Conservation (phyloP, 2,888 invertebrate genomes). For the Fragum whitleyi region DNA sequence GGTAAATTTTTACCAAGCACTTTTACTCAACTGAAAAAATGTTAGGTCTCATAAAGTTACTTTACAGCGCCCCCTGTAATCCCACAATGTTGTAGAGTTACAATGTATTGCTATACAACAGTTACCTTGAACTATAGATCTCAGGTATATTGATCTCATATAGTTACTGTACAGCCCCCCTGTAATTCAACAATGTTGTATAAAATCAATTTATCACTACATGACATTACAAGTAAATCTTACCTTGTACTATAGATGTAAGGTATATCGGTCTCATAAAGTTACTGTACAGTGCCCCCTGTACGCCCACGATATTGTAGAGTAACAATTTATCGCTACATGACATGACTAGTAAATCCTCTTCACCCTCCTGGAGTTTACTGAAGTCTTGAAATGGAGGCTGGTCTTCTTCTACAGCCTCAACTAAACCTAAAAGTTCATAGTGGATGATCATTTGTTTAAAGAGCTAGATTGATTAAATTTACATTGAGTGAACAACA, state of each 20-base stretch:
- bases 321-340: conserved; percentile 82
- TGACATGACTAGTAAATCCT: conserved; percentile 77
- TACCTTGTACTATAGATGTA: conserved; percentile 79
- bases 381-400: conserved; percentile 60
- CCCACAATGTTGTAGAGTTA: conserved; percentile 83
- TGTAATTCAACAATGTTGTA: conserved; percentile 84
- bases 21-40: no score
- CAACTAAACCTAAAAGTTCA: conserved; percentile 64
- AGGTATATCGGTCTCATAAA: conserved; percentile 80
- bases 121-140: conserved; percentile 80
- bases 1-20: no score
- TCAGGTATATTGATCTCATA: conserved; percentile 79
- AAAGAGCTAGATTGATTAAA: no score
- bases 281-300: conserved; percentile 79
- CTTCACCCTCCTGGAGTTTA: conserved; percentile 54
- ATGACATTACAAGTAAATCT: conserved; percentile 78
- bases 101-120: conserved; percentile 83
- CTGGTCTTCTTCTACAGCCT: conserved; percentile 69
- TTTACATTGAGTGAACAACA: no score
- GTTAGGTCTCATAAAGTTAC: conserved; percentile 77
- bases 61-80: conserved; percentile 81
- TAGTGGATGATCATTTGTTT: not conserved
- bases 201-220: conserved; percentile 82
- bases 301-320: conserved; percentile 83
- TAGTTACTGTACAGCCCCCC: conserved; percentile 78